phyloP scores from a whole-genome alignment of 2,888 invertebrate species.

The Criorhina ranunculi region DNA sequence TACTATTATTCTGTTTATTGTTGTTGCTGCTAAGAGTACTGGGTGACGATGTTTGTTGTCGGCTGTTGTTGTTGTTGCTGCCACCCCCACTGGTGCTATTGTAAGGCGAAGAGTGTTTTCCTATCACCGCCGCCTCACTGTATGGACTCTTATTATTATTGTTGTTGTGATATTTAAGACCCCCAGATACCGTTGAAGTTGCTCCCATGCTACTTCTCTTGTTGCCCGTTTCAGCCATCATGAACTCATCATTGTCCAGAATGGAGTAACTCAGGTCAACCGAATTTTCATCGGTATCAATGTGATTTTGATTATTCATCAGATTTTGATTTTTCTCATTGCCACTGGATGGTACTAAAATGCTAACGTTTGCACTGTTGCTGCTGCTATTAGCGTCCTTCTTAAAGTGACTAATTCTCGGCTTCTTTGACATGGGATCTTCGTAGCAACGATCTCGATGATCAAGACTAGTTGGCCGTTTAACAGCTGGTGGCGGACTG shows the following conservation, averaged over 20 bases:
- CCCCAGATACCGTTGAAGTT: slow-evolving; percentile 36
- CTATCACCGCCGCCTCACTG: slow-evolving; percentile 39
- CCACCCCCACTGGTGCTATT: slow-evolving; percentile 47
- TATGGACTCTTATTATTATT: slow-evolving; percentile 72
- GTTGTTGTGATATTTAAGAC: slow-evolving; percentile 70
- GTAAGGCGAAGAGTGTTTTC: slow-evolving; percentile 57
- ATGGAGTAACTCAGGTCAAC: slow-evolving; percentile 83
- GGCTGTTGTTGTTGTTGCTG: slow-evolving; percentile 54
- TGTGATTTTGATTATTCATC: slow-evolving; percentile 77
- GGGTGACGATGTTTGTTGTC: slow-evolving; percentile 71
- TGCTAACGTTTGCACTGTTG: slow-evolving; percentile 65
- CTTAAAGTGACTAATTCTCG: slow-evolving; percentile 93
- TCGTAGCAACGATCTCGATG: slow-evolving; percentile 85
- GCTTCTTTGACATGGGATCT: slow-evolving; percentile 89
- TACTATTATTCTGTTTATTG: slow-evolving; percentile 77
- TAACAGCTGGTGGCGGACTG: slow-evolving; percentile 88
- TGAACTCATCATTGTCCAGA: slow-evolving; percentile 82
- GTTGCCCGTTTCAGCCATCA: slow-evolving; percentile 72
- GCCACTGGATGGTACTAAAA: slow-evolving; percentile 52
- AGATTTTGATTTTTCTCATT: slow-evolving; percentile 72
- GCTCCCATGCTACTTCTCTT: slow-evolving; percentile 32
- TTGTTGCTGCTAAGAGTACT: slow-evolving; percentile 69
- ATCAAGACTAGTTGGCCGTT: slow-evolving; percentile 85
- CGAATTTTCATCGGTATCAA: slow-evolving; percentile 80
- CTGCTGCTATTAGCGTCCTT: slow-evolving; percentile 84